Evolutionary conservation across 2,113 vertebrate species (phyloP).

Genomic region (Grantiella picta): DNA sequence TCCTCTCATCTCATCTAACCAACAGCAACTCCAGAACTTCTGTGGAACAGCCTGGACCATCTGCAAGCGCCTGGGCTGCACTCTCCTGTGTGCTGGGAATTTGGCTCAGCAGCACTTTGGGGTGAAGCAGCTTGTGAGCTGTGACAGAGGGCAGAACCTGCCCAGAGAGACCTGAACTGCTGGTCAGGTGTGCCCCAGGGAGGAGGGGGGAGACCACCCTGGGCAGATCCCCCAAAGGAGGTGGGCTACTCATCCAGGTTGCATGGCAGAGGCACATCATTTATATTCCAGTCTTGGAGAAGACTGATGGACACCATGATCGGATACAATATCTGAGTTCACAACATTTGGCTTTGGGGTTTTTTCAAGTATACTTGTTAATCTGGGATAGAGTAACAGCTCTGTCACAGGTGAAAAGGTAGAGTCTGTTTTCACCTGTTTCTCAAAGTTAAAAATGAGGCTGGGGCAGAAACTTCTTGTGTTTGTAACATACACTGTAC

Average conservation of each 20-base stretch:
- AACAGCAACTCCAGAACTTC: background rate
- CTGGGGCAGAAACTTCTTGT: background rate
- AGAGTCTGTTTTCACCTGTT: background rate
- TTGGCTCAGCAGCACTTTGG: background rate
- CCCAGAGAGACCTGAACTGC: background rate
- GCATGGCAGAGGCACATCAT: background rate
- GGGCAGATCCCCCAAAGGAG: background rate
- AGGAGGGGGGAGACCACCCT: background rate
- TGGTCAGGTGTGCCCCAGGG: background rate
- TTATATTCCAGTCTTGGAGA: background rate
- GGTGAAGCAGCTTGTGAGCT: background rate
- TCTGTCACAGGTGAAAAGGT: background rate
- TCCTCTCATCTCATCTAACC: background rate
- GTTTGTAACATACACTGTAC: background rate
- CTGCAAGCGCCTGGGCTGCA: background rate
- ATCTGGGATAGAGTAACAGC: background rate
- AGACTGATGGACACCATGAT: background rate
- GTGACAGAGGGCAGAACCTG: background rate
- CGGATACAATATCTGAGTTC: background rate
- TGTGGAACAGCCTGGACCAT: background rate
- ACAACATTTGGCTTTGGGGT: background rate
- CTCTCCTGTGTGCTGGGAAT: no score
- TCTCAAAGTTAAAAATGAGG: background rate
- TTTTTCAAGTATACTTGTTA: background rate
- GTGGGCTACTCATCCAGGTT: accelerated